Evolutionary conservation across 1,140 invertebrate genomes (phyloP), one percentile per base, ranked within the genome.

Genomic region (Andrena cerasifolii): DNA sequence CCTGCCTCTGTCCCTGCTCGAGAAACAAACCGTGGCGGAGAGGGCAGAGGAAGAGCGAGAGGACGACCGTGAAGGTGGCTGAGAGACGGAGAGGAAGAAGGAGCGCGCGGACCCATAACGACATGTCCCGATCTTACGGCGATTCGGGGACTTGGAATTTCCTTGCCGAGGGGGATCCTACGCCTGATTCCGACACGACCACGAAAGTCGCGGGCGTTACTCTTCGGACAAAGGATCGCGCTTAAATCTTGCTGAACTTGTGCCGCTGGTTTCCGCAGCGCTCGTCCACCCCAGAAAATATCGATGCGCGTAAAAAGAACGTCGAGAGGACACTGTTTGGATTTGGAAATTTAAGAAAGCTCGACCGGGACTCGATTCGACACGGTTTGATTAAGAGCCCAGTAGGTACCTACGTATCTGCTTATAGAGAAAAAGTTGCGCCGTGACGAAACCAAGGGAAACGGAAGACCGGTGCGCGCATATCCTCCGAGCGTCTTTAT

Each of bases 41-140:
- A 61, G n/a, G n/a, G n/a, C 2, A 62, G 61, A 71, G 78, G 67
- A 54, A 62, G 65, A 71, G 43, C 36, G 47, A 71, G 53, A 78
- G n/a, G n/a, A n/a, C n/a, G n/a, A n/a, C n/a, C n/a, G n/a, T n/a
- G n/a, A n/a, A n/a, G n/a, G n/a, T n/a, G 70, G 24, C 12, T 21
- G 21, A 24, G 36, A 43, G 45, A 26, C 49, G 62, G 14, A 51
- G 62, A 74, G 54, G 59, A 45, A 56, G 68, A 40, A 71, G 58
- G 47, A 67, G 74, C 74, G 40, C 74, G 65, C 77, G 80, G 79
- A 74, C 82, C 89, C 88, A 91, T 92, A 92, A 92, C 85, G 90
- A 92, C 90, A 89, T 84, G 87, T 89, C 83, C 86, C 80, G 88
- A 89, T 89, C 85, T 88, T 86, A 85, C 83, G 75, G 79, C 81